These are phyloP conservation scores for Dasypogon diadema DNA, from an alignment of 2,888 invertebrate genomes.

Conservation along the genomic window DNA sequence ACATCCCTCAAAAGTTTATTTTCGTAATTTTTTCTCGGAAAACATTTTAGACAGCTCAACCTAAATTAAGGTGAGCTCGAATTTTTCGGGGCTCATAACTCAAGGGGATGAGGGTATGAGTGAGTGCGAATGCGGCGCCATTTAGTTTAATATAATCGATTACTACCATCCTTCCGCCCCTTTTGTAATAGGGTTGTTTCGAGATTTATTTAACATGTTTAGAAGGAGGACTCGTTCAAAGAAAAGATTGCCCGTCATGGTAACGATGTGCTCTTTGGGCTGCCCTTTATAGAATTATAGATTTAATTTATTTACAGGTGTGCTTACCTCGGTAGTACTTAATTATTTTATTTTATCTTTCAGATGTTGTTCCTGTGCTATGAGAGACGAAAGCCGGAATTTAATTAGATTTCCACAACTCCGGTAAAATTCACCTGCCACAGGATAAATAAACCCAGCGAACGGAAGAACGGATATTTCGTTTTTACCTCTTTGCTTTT, in stretches of 20 bases:
- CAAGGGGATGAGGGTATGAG: not conserved
- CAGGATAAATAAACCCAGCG: slow-evolving; percentile 21
- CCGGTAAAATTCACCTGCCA: slow-evolving; percentile 37
- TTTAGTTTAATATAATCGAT: slow-evolving; percentile 20
- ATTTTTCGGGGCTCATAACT: not conserved
- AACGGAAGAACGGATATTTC: not conserved
- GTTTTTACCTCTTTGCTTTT: slow-evolving; percentile 12
- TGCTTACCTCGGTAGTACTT: slow-evolving; percentile 2
- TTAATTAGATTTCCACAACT: slow-evolving; percentile 36
- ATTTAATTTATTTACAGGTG: slow-evolving; percentile 26
- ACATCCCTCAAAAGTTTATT: not conserved
- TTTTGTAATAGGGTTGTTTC: not conserved
- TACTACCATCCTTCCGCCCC: not conserved
- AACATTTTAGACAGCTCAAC: not conserved
- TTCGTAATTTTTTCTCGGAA: slow-evolving; percentile 29
- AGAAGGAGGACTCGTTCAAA: not conserved
- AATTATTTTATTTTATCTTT: slow-evolving; percentile 39
- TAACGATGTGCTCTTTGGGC: not conserved
- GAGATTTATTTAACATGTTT: slow-evolving; percentile 25
- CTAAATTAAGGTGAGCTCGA: not conserved
- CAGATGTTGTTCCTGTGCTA: slow-evolving; percentile 1
- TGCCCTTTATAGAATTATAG: not conserved
- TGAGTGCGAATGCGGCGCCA: not conserved
- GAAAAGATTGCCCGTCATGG: too few species aligned
- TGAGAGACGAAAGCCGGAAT: slow-evolving; percentile 6